Percentiles rank a stretch among this genome's conserved stretches.
Evolutionary conservation across 2,888 invertebrate species (phyloP).

Genomic region (Silvanus unidentatus): DNA sequence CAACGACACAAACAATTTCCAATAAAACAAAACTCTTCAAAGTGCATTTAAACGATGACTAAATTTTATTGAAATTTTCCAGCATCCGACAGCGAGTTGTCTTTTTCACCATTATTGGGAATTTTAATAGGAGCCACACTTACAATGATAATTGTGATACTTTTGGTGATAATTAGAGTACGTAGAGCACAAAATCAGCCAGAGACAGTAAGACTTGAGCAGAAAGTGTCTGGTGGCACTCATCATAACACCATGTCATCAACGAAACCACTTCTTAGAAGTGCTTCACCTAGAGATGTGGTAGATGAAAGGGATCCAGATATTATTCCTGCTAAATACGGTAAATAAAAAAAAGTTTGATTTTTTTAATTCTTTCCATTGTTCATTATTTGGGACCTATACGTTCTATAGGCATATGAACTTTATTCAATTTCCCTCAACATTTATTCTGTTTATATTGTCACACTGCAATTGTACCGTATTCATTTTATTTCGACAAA

Average conservation of each 20-base stretch:
- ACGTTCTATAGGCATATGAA: too few species aligned
- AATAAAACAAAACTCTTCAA: too few species aligned
- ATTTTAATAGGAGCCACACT: constrained; percentile 51
- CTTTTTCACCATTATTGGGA: constrained; percentile 53
- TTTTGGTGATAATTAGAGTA: constrained; percentile 49
- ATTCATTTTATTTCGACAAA: too few species aligned
- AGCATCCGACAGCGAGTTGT: constrained; percentile 54
- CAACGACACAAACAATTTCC: too few species aligned
- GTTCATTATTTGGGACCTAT: too few species aligned
- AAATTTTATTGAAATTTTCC: constrained; percentile 16
- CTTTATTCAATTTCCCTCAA: too few species aligned
- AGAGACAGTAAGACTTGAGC: constrained; percentile 38
- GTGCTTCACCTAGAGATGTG: constrained; percentile 41
- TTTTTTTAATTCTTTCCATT: too few species aligned
- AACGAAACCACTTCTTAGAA: constrained; percentile 42
- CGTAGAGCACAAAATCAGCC: constrained; percentile 40
- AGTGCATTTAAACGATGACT: too few species aligned
- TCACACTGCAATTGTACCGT: too few species aligned
- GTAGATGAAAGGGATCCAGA: constrained; percentile 63
- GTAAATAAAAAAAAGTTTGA: constrained; percentile 48
- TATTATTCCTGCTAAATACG: constrained; percentile 69
- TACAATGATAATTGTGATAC: constrained; percentile 50
- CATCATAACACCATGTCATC: constrained; percentile 39
- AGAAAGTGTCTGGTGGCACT: constrained; percentile 44
- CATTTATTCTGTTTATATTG: too few species aligned